Conservation (phyloP, 2,113 vertebrate species). For the Platycercus adscitus region DNA sequence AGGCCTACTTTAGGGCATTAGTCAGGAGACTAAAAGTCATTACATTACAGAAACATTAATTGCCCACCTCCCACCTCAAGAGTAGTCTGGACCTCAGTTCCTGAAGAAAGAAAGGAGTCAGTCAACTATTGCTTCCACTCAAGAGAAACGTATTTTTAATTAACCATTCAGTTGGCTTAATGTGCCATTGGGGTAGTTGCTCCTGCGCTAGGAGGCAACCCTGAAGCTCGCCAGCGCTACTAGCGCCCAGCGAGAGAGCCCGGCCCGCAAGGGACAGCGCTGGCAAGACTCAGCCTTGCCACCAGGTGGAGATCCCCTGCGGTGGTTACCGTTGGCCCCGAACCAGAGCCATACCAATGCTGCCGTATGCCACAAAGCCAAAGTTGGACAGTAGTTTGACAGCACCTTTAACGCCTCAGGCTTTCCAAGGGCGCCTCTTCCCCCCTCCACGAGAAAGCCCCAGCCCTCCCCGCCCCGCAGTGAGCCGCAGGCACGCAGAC, state of each 20-base stretch:
- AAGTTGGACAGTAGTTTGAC: conserved; percentile 31
- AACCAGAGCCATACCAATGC: not conserved
- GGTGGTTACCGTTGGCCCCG: not conserved
- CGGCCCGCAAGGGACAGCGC: too few relatives aligned
- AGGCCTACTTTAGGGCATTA: not conserved
- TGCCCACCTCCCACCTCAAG: not conserved
- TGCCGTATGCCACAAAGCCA: not conserved
- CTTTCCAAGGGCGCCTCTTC: not conserved
- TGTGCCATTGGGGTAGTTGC: rapidly evolving
- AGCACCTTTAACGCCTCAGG: not conserved
- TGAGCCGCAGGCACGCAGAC: not conserved
- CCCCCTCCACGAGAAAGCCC: not conserved
- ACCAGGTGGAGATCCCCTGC: conserved; percentile 24
- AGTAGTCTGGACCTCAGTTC: not conserved
- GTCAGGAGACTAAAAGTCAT: not conserved
- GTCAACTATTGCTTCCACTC: not conserved
- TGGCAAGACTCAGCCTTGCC: not conserved
- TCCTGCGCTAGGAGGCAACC: not conserved
- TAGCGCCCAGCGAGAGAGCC: not conserved
- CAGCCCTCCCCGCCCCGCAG: rapidly evolving
- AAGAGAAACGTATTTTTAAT: not conserved
- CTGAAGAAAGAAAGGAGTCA: not conserved
- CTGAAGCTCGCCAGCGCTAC: not conserved
- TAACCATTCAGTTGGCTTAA: too few relatives aligned
- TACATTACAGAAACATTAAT: rapidly evolving